phyloP scores from a whole-genome alignment of 2,113 vertebrate species.

The Hydropotes inermis region DNA sequence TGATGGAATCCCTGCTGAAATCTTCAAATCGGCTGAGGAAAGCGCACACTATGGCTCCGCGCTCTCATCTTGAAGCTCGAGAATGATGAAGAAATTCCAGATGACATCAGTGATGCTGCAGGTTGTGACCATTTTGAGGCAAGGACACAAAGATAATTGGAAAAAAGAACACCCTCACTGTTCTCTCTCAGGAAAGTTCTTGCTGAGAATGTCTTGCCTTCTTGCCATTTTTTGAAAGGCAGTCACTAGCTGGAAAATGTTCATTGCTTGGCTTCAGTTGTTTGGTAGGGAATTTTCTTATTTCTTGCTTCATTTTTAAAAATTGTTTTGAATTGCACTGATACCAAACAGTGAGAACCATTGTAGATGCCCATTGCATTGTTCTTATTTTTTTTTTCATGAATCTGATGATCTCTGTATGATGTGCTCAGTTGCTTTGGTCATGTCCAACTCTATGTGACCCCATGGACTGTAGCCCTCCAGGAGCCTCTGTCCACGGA shows the following conservation, averaged over 20 bases:
- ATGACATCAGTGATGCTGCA: constrained; percentile 57
- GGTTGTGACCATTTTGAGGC: constrained; percentile 53
- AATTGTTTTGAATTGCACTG: neutral
- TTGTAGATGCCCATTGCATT: neutral
- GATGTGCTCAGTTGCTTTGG: neutral
- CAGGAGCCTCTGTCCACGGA: neutral
- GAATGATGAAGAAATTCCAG: constrained; percentile 69
- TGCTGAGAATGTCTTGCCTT: neutral
- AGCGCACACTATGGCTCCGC: constrained; percentile 59
- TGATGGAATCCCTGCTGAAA: constrained; percentile 72
- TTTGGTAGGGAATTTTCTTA: neutral
- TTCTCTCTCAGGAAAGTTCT: neutral
- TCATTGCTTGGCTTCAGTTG: neutral
- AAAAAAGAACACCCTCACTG: neutral
- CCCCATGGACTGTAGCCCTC: neutral
- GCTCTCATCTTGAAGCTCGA: constrained; percentile 40
- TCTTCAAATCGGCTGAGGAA: constrained; percentile 54
- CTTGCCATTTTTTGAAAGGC: neutral
- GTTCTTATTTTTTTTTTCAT: neutral
- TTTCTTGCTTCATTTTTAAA: neutral
- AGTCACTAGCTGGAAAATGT: neutral
- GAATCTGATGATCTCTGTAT: neutral
- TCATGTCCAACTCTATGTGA: neutral
- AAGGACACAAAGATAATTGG: constrained; percentile 44
- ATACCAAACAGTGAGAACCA: neutral